Evolutionary conservation across 2,797 vertebrate species (phyloP).

Genomic region (Myotis vivesi): DNA sequence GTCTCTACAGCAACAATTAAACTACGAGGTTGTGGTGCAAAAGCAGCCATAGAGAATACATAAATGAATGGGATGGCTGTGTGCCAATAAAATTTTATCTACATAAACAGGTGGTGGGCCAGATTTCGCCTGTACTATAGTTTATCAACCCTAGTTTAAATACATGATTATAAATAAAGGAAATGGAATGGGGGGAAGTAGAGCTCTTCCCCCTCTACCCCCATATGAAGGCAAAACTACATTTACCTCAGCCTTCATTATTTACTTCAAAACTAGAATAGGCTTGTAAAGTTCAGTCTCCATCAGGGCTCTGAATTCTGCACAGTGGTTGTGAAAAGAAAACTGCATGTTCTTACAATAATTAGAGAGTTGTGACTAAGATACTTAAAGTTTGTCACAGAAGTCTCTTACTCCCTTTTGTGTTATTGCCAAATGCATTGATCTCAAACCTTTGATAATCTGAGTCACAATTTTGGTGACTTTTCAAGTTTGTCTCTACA

Average conservation of each 20-base stretch:
- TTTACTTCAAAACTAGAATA: conserved; percentile 41
- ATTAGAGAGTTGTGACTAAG: conserved; percentile 19
- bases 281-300: not conserved
- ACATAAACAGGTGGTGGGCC: not conserved
- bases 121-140: not conserved
- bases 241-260: not conserved
- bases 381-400: not conserved
- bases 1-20: not conserved
- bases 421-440: not conserved
- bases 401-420: not conserved
- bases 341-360: not conserved
- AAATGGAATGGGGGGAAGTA: not conserved
- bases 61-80: not conserved
- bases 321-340: not conserved
- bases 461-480: not conserved
- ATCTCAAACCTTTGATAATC: not conserved
- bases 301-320: not conserved
- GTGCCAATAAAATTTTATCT: conserved; percentile 16
- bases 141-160: not conserved
- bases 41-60: not conserved
- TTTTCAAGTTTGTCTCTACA: conserved; percentile 24
- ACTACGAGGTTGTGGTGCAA: not conserved
- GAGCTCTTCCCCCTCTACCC: rapidly evolving
- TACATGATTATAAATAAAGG: not conserved
- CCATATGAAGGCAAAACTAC: not conserved